A percentile compares a stretch with the other conserved stretches of the same genome.
Evolutionary conservation across 2,797 vertebrate genomes (phyloP).

Genomic region (Phataginus tricuspis): DNA sequence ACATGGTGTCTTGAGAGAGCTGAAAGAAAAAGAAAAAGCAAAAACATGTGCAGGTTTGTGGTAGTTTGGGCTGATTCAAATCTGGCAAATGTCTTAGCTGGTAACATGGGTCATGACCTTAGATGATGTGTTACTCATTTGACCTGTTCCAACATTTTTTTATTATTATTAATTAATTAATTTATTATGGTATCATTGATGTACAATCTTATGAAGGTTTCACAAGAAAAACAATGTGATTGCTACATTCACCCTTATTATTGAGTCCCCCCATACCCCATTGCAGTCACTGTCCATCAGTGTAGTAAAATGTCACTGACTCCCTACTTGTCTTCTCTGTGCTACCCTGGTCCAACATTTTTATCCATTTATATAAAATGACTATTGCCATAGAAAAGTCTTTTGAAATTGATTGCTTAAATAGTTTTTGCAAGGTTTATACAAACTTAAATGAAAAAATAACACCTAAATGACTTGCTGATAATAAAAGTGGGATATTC

Average conservation of each 20-base stretch:
- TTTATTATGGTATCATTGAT: too few species aligned
- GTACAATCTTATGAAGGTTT: too few species aligned
- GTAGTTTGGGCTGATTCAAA: neutral
- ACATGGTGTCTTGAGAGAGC: neutral
- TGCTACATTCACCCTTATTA: too few species aligned
- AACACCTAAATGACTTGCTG: neutral
- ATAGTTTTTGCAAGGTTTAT: neutral
- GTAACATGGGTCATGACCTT: neutral
- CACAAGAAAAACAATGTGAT: too few species aligned
- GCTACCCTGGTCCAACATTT: neutral
- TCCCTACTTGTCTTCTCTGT: too few species aligned
- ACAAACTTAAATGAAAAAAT: constrained; percentile 23
- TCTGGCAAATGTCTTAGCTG: neutral
- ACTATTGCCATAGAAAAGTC: neutral
- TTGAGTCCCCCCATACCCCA: too few species aligned
- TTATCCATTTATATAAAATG: neutral
- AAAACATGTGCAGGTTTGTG: neutral
- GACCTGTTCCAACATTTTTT: neutral
- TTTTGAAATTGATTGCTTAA: constrained; percentile 10
- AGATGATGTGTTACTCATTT: neutral
- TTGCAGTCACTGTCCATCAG: too few species aligned
- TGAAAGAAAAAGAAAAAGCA: neutral
- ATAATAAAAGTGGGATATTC: neutral
- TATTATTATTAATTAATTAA: too few species aligned
- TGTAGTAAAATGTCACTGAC: too few species aligned